A percentile compares a stretch with the other conserved stretches of the same genome.
These are phyloP conservation scores for Ophiothrix spiculata DNA, from an alignment of 35 echinoderm and acorn worm genomes.

Conservation along the genomic window DNA sequence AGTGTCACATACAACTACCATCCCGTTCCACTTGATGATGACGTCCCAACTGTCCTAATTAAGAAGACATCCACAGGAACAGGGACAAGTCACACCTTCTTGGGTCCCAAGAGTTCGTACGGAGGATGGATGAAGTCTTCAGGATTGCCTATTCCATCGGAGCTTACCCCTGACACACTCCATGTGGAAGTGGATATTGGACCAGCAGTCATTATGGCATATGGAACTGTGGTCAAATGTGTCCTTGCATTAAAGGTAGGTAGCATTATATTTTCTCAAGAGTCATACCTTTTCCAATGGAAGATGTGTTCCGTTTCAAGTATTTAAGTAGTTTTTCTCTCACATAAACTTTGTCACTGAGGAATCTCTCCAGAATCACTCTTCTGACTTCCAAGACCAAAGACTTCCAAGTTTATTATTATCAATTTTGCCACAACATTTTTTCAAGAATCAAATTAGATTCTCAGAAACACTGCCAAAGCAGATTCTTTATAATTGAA, in stretches of 20 bases:
- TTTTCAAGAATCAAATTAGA: too few species aligned
- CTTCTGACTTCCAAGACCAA: too few species aligned
- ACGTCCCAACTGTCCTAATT: constrained; percentile 58
- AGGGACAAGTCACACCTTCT: constrained; percentile 20
- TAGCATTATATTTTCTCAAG: not conserved
- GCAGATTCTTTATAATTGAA: too few species aligned
- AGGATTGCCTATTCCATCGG: constrained; percentile 40
- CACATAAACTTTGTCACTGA: too few species aligned
- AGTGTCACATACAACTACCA: constrained; percentile 79
- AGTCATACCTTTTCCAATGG: not conserved
- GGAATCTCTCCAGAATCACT: too few species aligned
- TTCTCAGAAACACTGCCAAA: too few species aligned
- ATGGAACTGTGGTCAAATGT: constrained; percentile 61
- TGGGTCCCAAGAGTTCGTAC: constrained; percentile 39
- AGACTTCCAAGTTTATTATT: too few species aligned
- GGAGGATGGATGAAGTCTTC: constrained; percentile 57
- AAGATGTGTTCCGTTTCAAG: not conserved
- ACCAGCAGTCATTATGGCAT: constrained; percentile 68
- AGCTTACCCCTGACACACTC: constrained; percentile 58
- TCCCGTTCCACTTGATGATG: constrained; percentile 74
- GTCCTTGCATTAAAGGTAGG: constrained; percentile 78
- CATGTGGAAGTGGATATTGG: constrained; percentile 90
- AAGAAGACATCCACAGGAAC: constrained; percentile 32
- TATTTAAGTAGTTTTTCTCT: not conserved
- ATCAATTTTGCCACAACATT: not conserved